A percentile compares a stretch with the other conserved stretches of the same genome.
phyloP scores from a whole-genome alignment of 2,888 invertebrate genomes.

The Eretmocerus hayati region DNA sequence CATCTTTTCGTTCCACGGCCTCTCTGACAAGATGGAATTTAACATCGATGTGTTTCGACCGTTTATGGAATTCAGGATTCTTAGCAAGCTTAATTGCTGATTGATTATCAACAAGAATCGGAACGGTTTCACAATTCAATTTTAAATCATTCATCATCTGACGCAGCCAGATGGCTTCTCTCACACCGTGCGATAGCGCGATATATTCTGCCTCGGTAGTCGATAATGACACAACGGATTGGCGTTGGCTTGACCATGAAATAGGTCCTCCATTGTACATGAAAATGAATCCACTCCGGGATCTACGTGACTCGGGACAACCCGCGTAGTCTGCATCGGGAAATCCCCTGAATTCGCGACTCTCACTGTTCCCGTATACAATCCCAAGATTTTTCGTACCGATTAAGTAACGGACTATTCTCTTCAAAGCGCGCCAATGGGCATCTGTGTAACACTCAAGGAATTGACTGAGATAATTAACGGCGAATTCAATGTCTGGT shows the following conservation, averaged over 20 bases:
- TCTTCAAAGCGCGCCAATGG: neutral
- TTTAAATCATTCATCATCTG: neutral
- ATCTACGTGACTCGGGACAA: neutral
- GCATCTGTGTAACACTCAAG: neutral
- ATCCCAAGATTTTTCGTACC: slow-evolving; percentile 1
- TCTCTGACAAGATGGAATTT: slow-evolving; percentile 15
- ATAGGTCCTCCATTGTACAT: neutral
- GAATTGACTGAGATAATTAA: slow-evolving; percentile 3
- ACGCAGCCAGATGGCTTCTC: slow-evolving; percentile 16
- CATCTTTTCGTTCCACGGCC: neutral
- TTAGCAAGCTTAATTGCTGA: slow-evolving; percentile 19
- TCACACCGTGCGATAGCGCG: slow-evolving; percentile 18
- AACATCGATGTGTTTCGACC: slow-evolving; percentile 19
- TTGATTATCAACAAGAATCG: neutral
- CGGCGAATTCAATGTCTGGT: slow-evolving; percentile 3
- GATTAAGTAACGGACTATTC: slow-evolving; percentile 1
- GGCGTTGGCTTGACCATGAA: slow-evolving; percentile 2
- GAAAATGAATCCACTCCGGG: neutral
- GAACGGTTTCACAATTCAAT: neutral
- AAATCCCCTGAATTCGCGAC: neutral
- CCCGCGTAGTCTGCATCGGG: neutral
- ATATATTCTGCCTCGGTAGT: slow-evolving; percentile 26
- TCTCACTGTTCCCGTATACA: neutral
- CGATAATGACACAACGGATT: slow-evolving; percentile 19
- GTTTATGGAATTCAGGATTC: slow-evolving; percentile 18